These are phyloP conservation scores for Caiman crocodilus DNA, from an alignment of 2,797 vertebrate genomes.

Conservation along the genomic window DNA sequence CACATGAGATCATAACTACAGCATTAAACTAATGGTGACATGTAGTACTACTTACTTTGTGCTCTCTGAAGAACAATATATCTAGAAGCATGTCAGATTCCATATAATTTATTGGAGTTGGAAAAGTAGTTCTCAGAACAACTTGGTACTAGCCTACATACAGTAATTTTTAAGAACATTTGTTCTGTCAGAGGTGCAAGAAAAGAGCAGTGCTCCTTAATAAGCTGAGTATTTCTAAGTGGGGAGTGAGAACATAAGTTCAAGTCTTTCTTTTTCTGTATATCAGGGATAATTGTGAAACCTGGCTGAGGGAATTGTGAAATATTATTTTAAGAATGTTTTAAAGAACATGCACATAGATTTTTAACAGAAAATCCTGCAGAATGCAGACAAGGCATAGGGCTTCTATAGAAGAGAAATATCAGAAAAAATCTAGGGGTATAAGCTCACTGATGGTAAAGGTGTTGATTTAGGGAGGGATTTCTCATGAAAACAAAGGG, in stretches of 20 bases:
- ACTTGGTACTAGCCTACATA: neutral
- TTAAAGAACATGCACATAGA: neutral
- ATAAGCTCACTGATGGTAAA: neutral
- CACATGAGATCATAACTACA: neutral
- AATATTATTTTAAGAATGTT: neutral
- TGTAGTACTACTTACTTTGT: conserved; percentile 8
- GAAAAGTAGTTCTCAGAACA: neutral
- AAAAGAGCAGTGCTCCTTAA: neutral
- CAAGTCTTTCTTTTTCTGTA: too few relatives aligned
- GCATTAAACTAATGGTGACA: neutral
- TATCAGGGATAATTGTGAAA: too few relatives aligned
- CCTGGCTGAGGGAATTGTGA: neutral
- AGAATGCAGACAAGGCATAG: neutral
- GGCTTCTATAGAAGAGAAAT: neutral
- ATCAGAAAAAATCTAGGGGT: neutral
- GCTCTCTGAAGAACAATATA: conserved; percentile 1
- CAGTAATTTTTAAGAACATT: neutral
- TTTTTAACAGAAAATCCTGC: neutral
- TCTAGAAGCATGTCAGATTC: neutral
- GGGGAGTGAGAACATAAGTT: too few relatives aligned
- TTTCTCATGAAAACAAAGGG: neutral
- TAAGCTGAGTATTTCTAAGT: too few relatives aligned
- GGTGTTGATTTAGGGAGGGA: neutral
- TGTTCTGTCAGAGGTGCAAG: neutral
- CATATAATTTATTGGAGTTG: neutral